Base-by-base conservation (phyloP, 1,140 invertebrate genomes). In the Leptoteleia sp. region DNA sequence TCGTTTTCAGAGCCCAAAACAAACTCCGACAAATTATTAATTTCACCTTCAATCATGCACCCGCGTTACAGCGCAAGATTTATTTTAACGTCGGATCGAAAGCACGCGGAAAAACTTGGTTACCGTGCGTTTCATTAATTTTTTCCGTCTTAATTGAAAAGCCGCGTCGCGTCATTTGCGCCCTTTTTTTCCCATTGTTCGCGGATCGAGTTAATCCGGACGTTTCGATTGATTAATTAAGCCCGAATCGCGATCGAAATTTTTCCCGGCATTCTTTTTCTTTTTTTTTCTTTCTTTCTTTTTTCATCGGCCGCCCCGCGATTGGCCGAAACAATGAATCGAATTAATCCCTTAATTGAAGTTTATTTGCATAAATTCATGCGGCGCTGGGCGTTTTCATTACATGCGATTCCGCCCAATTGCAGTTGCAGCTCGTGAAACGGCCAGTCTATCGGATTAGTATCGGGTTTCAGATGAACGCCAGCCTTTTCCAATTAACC, bases 401-500 rank as follows among this genome's bases (percentile, higher is more conserved):
- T n/a, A n/a, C n/a, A n/a, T n/a, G n/a, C n/a, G n/a, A n/a, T n/a
- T n/a, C 42, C 29, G 45, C 55, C 68, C 61, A 67, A 76, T 80
- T 76, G 68, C 71, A 67, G 37, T 62, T 61, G 52, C 57, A 72
- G 25, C 50, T 45, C 13, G 38, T 54, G 55, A 25, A 25, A 25
- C 22, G 22, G 43, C 55, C 73, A 62, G 67, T 55, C 50, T 70
- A 79, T 79, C 64, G 70, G 70, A 73, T 79, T 79, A 79, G 76
- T 73, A 79, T 79, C 57, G 62, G 68, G 64, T 73, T 79, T 79
- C 70, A 73, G 37, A 55, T 33, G 33, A 57, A 68, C 59, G 61
- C 73, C 62, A 67, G 62, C 82, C 83, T 83, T 84, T 85, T 85
- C 81, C 83, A 85, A 85, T 85, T 80, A 85, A 85, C 81, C 82